These are phyloP conservation scores for Eulithis testata DNA, from an alignment of 2,888 invertebrate genomes.

Conservation along the genomic window DNA sequence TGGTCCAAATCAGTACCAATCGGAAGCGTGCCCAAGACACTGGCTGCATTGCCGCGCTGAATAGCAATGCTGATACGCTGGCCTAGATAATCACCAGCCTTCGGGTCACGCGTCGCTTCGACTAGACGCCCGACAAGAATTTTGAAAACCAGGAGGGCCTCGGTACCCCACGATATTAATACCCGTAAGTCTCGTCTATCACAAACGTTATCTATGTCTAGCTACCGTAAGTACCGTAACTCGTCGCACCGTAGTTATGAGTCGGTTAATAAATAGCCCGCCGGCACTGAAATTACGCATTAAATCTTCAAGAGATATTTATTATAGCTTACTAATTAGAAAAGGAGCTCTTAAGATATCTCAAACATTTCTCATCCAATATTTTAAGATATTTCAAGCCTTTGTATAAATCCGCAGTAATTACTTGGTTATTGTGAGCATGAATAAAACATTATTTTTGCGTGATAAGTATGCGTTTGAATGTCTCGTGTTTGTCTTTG, in stretches of 20 bases:
- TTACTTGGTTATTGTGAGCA: constrained; percentile 28
- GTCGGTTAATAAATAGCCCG: constrained; percentile 55
- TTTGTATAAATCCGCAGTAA: constrained; percentile 30
- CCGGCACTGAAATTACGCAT: constrained; percentile 57
- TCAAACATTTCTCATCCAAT: constrained; percentile 37
- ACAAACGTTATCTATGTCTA: constrained; percentile 23
- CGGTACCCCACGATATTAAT: background rate
- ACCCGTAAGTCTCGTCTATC: constrained; percentile 11
- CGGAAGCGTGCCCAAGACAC: too few species aligned
- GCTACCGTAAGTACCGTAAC: constrained; percentile 34
- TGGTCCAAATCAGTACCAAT: too few species aligned
- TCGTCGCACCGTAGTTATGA: constrained; percentile 50
- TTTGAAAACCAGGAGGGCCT: too few species aligned
- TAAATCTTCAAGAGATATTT: constrained; percentile 59
- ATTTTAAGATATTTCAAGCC: constrained; percentile 31
- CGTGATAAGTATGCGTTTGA: constrained; percentile 13
- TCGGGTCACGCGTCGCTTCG: too few species aligned
- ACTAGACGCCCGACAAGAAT: too few species aligned
- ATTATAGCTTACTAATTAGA: constrained; percentile 58
- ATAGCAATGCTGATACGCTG: too few species aligned
- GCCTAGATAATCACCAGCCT: too few species aligned
- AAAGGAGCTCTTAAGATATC: constrained; percentile 43
- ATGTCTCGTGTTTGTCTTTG: constrained; percentile 3
- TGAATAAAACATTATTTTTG: constrained; percentile 18
- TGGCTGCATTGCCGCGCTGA: too few species aligned